phyloP scores from a whole-genome alignment of 2,888 invertebrate genomes.

The Scaptomyza reducta region DNA sequence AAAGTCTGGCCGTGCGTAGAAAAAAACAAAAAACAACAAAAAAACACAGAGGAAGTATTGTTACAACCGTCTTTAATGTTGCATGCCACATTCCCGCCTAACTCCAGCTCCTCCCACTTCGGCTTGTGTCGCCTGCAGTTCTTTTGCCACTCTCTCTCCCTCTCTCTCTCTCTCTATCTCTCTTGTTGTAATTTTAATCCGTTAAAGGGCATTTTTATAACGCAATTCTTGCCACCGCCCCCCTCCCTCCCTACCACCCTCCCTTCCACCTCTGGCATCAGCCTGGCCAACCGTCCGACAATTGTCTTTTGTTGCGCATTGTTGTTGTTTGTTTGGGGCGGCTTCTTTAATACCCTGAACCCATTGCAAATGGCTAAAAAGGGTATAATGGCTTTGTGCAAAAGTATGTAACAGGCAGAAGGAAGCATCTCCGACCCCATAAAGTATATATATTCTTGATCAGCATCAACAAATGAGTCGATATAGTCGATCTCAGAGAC shows the following conservation, averaged over 20 bases:
- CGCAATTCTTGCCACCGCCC: conserved; percentile 1
- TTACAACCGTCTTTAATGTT: conserved; percentile 64
- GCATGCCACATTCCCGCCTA: conserved; percentile 18
- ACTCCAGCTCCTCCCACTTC: not conserved
- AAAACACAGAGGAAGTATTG: conserved; percentile 52
- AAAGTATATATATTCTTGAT: too few species aligned
- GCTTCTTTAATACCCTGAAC: too few species aligned
- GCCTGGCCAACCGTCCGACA: conserved; percentile 15
- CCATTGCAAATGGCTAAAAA: too few species aligned
- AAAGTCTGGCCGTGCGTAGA: conserved; percentile 75
- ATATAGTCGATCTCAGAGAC: too few species aligned
- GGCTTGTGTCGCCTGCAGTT: conserved; percentile 41
- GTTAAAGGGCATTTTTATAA: conserved; percentile 55
- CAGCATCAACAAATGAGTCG: too few species aligned
- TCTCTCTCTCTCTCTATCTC: not conserved
- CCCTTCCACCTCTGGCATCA: too few species aligned
- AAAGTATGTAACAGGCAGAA: too few species aligned
- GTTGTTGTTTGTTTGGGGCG: conserved; percentile 12
- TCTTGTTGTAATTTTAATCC: conserved; percentile 70
- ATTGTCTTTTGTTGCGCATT: conserved; percentile 52
- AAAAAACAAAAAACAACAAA: conserved; percentile 47
- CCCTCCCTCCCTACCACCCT: not conserved
- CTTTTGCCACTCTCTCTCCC: too few species aligned
- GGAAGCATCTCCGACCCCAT: too few species aligned
- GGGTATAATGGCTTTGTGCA: too few species aligned